Evolutionary conservation across 2,888 invertebrate genomes (phyloP).

Genomic region (Catocala fraxini): DNA sequence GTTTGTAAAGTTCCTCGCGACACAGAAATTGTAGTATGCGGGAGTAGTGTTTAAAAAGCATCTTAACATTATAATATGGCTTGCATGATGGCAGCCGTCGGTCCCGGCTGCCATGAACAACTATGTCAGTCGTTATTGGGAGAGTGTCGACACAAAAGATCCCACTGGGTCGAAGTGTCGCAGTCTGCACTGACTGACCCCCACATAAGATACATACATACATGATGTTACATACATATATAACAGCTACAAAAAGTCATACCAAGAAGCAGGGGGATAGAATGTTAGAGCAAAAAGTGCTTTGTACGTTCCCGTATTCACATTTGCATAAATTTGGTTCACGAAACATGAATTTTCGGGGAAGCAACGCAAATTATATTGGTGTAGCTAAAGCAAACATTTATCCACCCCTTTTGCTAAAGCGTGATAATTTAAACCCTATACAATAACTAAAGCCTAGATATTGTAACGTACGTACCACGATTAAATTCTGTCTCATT

Average conservation of each 20-base stretch:
- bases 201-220: too few species aligned
- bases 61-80: too few species aligned
- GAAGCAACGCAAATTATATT: conserved; percentile 14
- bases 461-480: conserved; percentile 11
- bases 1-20: too few species aligned
- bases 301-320: neutral
- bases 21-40: too few species aligned
- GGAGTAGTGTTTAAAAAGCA: too few species aligned
- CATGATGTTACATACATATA: too few species aligned
- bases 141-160: too few species aligned
- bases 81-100: too few species aligned
- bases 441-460: conserved; percentile 4
- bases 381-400: neutral
- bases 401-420: conserved; percentile 5
- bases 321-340: conserved; percentile 1
- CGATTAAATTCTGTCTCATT: conserved; percentile 15
- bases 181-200: too few species aligned
- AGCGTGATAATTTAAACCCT: conserved; percentile 12
- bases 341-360: conserved; percentile 5
- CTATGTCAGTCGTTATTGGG: too few species aligned
- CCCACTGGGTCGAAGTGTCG: too few species aligned
- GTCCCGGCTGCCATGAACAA: too few species aligned
- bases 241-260: neutral
- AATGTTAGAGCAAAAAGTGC: neutral
- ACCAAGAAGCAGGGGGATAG: neutral